A percentile compares a stretch with the other conserved stretches of the same genome.
Evolutionary conservation across 1,140 invertebrate genomes (phyloP).

Genomic region (Centruroides sculpturatus): DNA sequence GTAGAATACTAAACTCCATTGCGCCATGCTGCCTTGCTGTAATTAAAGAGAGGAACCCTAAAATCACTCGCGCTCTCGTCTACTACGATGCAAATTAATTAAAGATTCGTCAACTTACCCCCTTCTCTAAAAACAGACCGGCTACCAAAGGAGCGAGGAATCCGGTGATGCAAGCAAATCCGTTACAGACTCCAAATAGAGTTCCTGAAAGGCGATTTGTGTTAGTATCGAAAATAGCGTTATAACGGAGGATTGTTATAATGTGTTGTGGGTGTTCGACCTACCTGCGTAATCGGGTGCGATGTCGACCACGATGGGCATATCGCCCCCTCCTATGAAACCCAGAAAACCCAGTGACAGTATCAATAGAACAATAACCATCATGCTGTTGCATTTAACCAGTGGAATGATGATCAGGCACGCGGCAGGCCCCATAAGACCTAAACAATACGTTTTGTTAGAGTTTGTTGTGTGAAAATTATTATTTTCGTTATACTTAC

Average conservation of each 20-base stretch:
- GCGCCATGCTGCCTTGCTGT: constrained; percentile 43
- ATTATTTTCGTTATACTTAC: neutral
- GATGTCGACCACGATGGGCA: constrained; percentile 42
- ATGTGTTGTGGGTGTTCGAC: neutral
- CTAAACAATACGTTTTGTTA: neutral
- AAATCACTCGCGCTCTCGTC: neutral
- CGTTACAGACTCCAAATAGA: constrained; percentile 52
- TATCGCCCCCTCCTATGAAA: constrained; percentile 18
- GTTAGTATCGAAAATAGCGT: neutral
- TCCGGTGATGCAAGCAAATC: constrained; percentile 29
- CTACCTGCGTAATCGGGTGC: constrained; percentile 52
- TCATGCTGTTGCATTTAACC: constrained; percentile 9
- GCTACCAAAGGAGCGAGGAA: constrained; percentile 29
- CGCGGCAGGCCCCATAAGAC: constrained; percentile 13
- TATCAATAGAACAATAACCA: constrained; percentile 14
- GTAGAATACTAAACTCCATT: constrained; percentile 63
- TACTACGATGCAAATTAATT: neutral
- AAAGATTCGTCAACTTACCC: constrained; percentile 18
- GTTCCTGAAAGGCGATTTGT: constrained; percentile 32
- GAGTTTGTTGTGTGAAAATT: neutral
- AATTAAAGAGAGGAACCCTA: neutral
- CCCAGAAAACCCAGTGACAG: constrained; percentile 16
- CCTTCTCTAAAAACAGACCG: constrained; percentile 34
- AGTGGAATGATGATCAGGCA: constrained; percentile 16
- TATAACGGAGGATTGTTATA: too few relatives aligned